Base-by-base conservation (phyloP, 2,797 vertebrate species). In the Sebastes nivosus region DNA sequence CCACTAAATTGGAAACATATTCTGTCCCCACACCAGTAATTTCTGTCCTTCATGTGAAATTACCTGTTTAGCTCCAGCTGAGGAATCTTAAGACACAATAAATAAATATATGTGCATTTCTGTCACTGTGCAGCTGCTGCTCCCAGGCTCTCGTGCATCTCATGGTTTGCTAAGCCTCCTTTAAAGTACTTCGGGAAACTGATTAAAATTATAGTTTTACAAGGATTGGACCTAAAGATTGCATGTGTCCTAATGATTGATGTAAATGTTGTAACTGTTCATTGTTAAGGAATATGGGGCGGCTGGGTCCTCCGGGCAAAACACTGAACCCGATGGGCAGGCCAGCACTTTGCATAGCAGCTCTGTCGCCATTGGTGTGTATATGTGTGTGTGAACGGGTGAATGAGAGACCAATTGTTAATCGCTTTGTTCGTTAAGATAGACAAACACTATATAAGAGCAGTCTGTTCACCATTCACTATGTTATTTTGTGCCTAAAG, bases 101-200 rank as follows among this genome's bases (percentile, higher is more conserved):
- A 84, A 77, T 77, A 79, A 83, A 82, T 80, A 63, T 52, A 67
- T 74, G 70, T 67, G 75, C 66, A 61, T 78, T 81, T 79, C 59
- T 79, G 29, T 58, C 74, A 42, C 16, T 52, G 32, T 25, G 42
- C 22, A 64, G 72, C 81, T 75, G 60, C 59, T 50, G 78, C 72
- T 80, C 63, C 64, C 57, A 42, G 58, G 6, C 77, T 72, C 61
- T 79, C 24, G 9, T 55, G 59, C 67, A 61, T 64, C 46, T 58
- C 58, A 58, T 59, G 52, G 38, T 84, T 71, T 65, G 55, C 64
- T 74, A 81, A 81, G 52, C 54, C 69, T 67, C 61, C 72, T 61
- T 38, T 79, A 77, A 87, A 70, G 24, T 58, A 76, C 71, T 78
- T 46, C 1, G 20, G 14, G 9, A 79, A 86, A 55, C 67, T 59